Conservation (phyloP, 2,888 invertebrate species). For the Netelia melanura region DNA sequence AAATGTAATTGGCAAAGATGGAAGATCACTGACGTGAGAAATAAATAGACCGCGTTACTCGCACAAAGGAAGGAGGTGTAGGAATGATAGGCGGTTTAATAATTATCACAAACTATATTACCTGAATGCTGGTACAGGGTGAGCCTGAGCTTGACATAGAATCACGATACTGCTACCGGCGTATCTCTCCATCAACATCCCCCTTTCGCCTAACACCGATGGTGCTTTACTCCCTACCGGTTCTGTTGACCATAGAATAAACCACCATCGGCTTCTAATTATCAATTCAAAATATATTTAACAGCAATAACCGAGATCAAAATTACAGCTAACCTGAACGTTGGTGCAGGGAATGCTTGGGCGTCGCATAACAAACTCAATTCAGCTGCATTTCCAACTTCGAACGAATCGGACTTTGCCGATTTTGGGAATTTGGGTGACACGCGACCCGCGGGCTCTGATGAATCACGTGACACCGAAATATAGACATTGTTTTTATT, state of each 20-base stretch:
- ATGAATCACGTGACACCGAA: slow-evolving; percentile 19
- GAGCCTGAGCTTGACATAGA: slow-evolving; percentile 90
- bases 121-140: slow-evolving; percentile 90
- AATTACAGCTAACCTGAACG: slow-evolving; percentile 78
- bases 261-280: slow-evolving; percentile 40
- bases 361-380: slow-evolving; percentile 81
- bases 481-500: slow-evolving; percentile 40
- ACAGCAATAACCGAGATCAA: slow-evolving; percentile 13
- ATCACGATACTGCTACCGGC: slow-evolving; percentile 86
- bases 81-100: background rate
- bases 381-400: slow-evolving; percentile 81
- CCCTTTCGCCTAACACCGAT: slow-evolving; percentile 82
- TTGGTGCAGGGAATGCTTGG: slow-evolving; percentile 81
- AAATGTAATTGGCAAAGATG: no score
- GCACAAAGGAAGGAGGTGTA: background rate
- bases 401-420: slow-evolving; percentile 85
- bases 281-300: slow-evolving; percentile 4
- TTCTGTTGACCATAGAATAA: slow-evolving; percentile 76
- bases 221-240: slow-evolving; percentile 83
- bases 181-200: slow-evolving; percentile 81
- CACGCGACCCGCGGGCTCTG: slow-evolving; percentile 83
- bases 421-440: slow-evolving; percentile 83
- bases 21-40: no score
- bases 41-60: no score
- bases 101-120: slow-evolving; percentile 81